phyloP scores from a whole-genome alignment of 2,888 invertebrate species.

The Tetheella fluctuosa region DNA sequence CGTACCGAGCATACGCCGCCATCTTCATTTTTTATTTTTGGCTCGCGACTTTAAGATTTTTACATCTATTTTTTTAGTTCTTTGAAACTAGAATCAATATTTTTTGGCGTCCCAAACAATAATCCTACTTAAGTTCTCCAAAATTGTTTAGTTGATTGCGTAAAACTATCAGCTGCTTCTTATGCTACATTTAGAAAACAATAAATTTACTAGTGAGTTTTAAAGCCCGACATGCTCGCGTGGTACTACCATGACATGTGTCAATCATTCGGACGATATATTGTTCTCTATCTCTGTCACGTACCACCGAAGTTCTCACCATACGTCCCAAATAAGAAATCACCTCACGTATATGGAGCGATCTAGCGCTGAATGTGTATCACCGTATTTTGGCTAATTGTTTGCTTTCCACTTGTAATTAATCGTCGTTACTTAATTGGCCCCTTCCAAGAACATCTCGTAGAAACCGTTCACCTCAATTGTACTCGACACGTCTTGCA shows the following conservation, averaged over 20 bases:
- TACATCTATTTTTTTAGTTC: conserved; percentile 28
- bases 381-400: conserved; percentile 63
- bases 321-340: conserved; percentile 39
- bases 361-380: conserved; percentile 50
- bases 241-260: conserved; percentile 1
- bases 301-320: conserved; percentile 52
- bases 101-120: conserved; percentile 16
- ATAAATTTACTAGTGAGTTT: conserved; percentile 18
- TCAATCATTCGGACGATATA: conserved; percentile 12
- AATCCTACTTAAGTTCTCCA: conserved; percentile 18
- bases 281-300: conserved; percentile 47
- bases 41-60: conserved; percentile 53
- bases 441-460: conserved; percentile 20
- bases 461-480: conserved; percentile 16
- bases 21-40: conserved; percentile 64
- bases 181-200: no score
- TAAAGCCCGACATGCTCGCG: background rate
- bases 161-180: background rate
- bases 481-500: conserved; percentile 13
- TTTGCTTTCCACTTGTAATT: conserved; percentile 64
- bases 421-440: conserved; percentile 54
- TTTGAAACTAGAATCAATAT: conserved; percentile 32
- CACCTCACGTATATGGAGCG: conserved; percentile 68
- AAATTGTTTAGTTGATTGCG: conserved; percentile 18
- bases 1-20: conserved; percentile 56